Conservation (phyloP, 2,113 vertebrate genomes). For the Excalfactoria chinensis region DNA sequence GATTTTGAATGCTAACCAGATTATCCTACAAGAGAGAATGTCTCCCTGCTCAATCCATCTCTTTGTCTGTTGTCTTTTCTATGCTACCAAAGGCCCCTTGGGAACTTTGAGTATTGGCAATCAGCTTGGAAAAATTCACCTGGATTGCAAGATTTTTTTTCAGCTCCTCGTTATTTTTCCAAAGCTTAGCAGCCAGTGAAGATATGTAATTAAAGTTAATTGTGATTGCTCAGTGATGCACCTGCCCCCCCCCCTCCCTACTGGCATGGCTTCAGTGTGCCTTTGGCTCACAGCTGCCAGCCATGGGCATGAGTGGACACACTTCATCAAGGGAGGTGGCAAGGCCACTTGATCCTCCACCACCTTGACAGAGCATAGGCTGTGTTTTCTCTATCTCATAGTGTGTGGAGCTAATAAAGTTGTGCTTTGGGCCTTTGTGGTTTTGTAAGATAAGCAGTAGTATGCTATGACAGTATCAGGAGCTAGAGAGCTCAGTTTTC, state of each 20-base stretch:
- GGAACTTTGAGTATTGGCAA: neutral
- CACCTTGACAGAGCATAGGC: too few species aligned
- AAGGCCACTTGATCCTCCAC: neutral
- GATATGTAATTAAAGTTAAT: conserved; percentile 17
- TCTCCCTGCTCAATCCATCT: neutral
- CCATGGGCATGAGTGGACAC: accelerated
- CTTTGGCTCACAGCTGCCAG: neutral
- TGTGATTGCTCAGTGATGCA: neutral
- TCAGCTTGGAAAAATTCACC: conserved; percentile 42
- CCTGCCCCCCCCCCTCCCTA: neutral
- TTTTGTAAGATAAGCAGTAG: neutral
- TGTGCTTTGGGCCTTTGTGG: neutral
- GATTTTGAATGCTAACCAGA: neutral
- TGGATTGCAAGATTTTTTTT: conserved; percentile 7
- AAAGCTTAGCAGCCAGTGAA: neutral
- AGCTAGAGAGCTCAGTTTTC: accelerated
- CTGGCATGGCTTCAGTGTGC: neutral
- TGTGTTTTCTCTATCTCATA: neutral
- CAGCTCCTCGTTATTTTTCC: neutral
- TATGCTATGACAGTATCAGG: neutral
- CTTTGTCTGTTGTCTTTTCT: neutral
- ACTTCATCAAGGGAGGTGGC: neutral
- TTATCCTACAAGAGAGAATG: neutral
- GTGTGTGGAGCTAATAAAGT: neutral
- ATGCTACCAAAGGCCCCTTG: conserved; percentile 38